Evolutionary conservation across 2,888 invertebrate genomes (phyloP).

Genomic region (Diplolepis rosae): DNA sequence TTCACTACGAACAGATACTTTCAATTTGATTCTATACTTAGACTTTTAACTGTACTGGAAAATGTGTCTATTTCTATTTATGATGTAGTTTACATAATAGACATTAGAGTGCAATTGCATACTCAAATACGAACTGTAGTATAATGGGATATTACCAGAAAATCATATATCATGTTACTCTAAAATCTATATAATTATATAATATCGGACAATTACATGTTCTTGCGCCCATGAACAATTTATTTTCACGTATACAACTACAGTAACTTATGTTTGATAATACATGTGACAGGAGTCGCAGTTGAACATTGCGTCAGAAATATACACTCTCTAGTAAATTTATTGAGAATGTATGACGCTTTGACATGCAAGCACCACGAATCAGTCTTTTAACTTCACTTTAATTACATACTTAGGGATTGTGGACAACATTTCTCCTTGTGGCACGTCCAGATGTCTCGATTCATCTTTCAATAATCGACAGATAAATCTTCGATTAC

Average conservation of each 20-base stretch:
- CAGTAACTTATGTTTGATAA: neutral
- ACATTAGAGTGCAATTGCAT: no score
- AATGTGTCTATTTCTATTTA: no score
- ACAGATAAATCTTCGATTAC: neutral
- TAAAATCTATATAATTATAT: neutral
- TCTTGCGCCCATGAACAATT: no score
- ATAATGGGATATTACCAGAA: neutral
- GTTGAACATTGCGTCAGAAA: neutral
- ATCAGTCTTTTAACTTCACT: slow-evolving; percentile 5
- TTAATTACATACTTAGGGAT: neutral
- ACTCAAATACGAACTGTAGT: no score
- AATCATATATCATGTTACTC: neutral
- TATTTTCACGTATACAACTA: neutral
- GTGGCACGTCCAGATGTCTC: slow-evolving; percentile 5
- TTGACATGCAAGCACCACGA: neutral
- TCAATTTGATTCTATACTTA: no score
- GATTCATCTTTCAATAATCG: slow-evolving; percentile 17
- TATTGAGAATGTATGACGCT: neutral
- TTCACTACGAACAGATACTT: no score
- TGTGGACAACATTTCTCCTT: neutral
- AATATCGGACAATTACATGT: no score
- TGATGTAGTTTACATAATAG: no score
- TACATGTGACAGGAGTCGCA: slow-evolving; percentile 3
- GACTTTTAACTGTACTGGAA: no score
- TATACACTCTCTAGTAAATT: neutral